Conservation (phyloP, 2,888 invertebrate species). For the Stenodema calcarata region DNA sequence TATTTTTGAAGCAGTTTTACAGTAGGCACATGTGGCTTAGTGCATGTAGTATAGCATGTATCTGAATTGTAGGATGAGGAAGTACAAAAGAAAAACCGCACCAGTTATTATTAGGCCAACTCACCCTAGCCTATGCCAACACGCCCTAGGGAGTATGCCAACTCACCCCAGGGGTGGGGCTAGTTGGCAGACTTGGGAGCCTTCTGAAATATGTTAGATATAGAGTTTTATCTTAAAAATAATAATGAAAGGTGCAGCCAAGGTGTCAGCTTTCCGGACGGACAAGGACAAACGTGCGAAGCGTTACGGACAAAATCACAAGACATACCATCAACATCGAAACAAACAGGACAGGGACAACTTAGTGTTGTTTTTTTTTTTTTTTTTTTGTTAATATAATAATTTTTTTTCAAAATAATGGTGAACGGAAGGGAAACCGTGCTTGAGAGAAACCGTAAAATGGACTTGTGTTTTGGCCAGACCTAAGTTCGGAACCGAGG, state of each 20-base stretch:
- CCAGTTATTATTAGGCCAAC: too few species aligned
- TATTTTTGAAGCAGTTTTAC: too few species aligned
- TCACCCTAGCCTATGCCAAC: too few species aligned
- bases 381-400: background rate
- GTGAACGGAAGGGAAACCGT: background rate
- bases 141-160: too few species aligned
- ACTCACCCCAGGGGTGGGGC: too few species aligned
- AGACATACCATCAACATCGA: background rate
- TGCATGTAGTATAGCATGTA: too few species aligned
- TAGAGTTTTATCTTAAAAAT: background rate
- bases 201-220: background rate
- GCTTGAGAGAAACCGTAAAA: slow-evolving; percentile 24
- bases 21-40: too few species aligned
- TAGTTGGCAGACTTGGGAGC: too few species aligned
- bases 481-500: slow-evolving; percentile 94
- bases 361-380: background rate
- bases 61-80: too few species aligned
- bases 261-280: background rate
- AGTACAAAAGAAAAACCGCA: too few species aligned
- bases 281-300: slow-evolving; percentile 17
- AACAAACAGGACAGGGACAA: background rate
- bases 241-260: background rate
- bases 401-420: background rate
- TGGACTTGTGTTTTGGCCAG: slow-evolving; percentile 31
- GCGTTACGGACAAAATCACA: slow-evolving; percentile 3